Conservation (phyloP, 2,888 invertebrate genomes). For the Oithona nana region DNA sequence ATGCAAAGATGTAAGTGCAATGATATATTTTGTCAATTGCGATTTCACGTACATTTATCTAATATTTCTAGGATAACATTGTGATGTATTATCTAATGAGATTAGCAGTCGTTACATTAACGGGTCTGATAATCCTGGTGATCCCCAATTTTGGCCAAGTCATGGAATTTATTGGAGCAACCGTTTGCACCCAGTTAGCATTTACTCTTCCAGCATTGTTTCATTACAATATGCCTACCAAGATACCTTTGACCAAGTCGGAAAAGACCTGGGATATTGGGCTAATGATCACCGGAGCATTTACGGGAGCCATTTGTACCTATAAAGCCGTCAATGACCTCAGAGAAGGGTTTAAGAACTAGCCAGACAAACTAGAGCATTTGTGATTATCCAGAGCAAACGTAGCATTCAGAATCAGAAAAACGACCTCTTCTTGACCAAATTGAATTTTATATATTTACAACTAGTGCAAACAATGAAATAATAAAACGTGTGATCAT, state of each 20-base stretch:
- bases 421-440: no score
- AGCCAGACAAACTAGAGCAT: no score
- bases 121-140: conserved; percentile 28
- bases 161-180: conserved; percentile 31
- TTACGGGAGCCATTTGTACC: conserved; percentile 21
- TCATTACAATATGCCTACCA: conserved; percentile 25
- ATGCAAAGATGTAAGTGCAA: no score
- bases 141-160: conserved; percentile 31
- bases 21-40: no score
- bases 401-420: no score
- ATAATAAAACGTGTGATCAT: no score
- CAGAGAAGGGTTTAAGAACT: no score
- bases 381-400: no score
- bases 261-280: conserved; percentile 20
- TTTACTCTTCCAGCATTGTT: conserved; percentile 30
- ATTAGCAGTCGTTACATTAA: conserved; percentile 26
- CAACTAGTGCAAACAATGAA: no score
- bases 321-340: no score
- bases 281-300: conserved; percentile 21
- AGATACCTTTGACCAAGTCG: conserved; percentile 16
- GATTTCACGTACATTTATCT: no score
- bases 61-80: not conserved
- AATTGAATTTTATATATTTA: no score
- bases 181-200: conserved; percentile 30
- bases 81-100: conserved; percentile 21